Evolutionary conservation across 2,797 vertebrate species (phyloP).

Genomic region (Erethizon dorsatum): DNA sequence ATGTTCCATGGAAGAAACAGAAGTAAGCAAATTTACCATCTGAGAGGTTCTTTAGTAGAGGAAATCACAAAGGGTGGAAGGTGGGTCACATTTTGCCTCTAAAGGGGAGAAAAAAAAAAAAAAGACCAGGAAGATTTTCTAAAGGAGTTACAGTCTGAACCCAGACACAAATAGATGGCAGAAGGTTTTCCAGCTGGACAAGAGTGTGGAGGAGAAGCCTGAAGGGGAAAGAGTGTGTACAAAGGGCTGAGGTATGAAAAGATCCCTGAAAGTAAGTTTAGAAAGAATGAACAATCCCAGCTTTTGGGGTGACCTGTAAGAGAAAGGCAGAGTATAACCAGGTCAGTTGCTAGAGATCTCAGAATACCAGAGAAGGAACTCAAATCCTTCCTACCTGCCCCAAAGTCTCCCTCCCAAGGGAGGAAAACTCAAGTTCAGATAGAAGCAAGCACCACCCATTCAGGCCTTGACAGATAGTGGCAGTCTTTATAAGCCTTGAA

Average conservation of each 20-base stretch:
- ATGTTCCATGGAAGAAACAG: neutral
- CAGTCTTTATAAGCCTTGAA: neutral
- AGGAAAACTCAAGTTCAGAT: neutral
- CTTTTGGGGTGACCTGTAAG: too few species aligned
- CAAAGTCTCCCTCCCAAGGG: neutral
- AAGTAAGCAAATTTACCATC: neutral
- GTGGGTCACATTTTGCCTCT: neutral
- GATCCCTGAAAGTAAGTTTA: neutral
- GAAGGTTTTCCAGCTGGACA: neutral
- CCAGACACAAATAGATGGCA: neutral
- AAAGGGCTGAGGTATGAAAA: neutral
- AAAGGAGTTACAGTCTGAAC: neutral
- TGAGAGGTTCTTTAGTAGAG: neutral
- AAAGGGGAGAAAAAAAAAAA: neutral
- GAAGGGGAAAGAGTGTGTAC: neutral
- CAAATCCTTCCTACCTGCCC: neutral
- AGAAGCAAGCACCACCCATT: neutral
- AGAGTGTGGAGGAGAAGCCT: neutral
- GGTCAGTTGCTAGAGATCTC: neutral
- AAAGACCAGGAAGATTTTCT: neutral
- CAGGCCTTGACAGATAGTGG: neutral
- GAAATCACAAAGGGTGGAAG: neutral
- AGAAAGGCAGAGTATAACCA: neutral
- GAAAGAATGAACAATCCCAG: neutral
- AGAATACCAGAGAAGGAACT: neutral